phyloP scores from a whole-genome alignment of 2,888 invertebrate genomes.

The Schizotus pectinicornis region DNA sequence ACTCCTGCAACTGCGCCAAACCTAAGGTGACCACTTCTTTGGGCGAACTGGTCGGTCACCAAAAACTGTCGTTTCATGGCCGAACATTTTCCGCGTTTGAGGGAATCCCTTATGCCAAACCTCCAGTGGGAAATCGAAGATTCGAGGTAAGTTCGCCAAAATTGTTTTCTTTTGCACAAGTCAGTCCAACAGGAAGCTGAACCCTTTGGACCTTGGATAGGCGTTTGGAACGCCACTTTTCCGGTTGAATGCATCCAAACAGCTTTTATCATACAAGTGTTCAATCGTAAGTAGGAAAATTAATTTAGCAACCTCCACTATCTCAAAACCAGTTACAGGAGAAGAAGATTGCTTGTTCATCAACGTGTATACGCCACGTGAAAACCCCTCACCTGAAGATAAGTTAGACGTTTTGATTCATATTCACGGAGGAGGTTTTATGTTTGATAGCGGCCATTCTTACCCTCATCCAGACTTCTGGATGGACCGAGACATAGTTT shows the following conservation, averaged over 20 bases:
- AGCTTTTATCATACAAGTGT: neutral
- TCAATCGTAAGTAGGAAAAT: too few relatives aligned
- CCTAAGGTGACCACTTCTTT: neutral
- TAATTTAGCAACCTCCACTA: too few relatives aligned
- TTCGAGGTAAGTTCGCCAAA: conserved; percentile 4
- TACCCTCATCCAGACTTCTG: conserved; percentile 63
- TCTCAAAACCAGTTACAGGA: conserved; percentile 55
- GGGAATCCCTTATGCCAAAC: conserved; percentile 23
- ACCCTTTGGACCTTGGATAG: conserved; percentile 63
- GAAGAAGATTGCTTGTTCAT: conserved; percentile 69
- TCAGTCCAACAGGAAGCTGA: conserved; percentile 58
- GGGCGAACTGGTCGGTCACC: neutral
- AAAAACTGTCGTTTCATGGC: conserved; percentile 4
- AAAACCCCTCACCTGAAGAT: conserved; percentile 24
- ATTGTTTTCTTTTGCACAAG: neutral
- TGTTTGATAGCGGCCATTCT: conserved; percentile 64
- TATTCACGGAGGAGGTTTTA: conserved; percentile 70
- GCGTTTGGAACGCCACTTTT: conserved; percentile 68
- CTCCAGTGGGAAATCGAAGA: conserved; percentile 18
- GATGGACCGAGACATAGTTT: conserved; percentile 67
- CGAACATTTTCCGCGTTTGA: conserved; percentile 14
- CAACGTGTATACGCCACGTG: conserved; percentile 64
- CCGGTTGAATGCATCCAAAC: conserved; percentile 10
- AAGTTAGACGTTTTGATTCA: conserved; percentile 65
- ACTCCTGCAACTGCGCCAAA: too few relatives aligned